Conservation (phyloP, 1,140 invertebrate species). For the Heliconius melpomene region DNA sequence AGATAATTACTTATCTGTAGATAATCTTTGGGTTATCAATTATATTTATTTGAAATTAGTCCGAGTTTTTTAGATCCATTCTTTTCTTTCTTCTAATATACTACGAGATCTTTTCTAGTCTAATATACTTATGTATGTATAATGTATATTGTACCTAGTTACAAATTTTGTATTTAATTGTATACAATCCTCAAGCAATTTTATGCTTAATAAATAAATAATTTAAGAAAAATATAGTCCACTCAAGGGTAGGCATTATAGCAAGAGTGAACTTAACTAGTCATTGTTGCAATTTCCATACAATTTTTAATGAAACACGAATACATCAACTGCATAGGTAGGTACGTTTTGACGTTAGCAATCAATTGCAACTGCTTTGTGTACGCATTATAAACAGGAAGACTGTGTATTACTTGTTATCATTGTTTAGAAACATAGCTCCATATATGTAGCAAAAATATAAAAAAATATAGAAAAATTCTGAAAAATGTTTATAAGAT, state of each 20-base stretch:
- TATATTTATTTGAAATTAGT: not conserved
- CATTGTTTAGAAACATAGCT: constrained; percentile 26
- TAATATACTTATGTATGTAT: too few species aligned
- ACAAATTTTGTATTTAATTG: too few species aligned
- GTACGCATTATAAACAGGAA: constrained; percentile 33
- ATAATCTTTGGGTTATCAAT: not conserved
- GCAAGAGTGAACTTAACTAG: not conserved
- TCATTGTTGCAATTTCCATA: not conserved
- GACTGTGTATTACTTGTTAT: constrained; percentile 21
- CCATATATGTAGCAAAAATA: not conserved
- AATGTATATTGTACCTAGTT: too few species aligned
- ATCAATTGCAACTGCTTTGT: constrained; percentile 17
- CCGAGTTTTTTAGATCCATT: too few species aligned
- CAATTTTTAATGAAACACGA: not conserved
- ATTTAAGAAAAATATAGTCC: not conserved
- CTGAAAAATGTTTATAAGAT: not conserved
- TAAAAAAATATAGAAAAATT: not conserved
- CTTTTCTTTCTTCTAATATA: too few species aligned
- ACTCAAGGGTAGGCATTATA: not conserved
- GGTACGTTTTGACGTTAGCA: not conserved
- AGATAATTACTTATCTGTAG: not conserved
- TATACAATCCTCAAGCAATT: too few species aligned
- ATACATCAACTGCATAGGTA: not conserved
- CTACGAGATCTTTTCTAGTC: too few species aligned
- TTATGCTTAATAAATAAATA: too few species aligned